Conservation (phyloP, 2,113 vertebrate genomes). For the Trogon surrucura region DNA sequence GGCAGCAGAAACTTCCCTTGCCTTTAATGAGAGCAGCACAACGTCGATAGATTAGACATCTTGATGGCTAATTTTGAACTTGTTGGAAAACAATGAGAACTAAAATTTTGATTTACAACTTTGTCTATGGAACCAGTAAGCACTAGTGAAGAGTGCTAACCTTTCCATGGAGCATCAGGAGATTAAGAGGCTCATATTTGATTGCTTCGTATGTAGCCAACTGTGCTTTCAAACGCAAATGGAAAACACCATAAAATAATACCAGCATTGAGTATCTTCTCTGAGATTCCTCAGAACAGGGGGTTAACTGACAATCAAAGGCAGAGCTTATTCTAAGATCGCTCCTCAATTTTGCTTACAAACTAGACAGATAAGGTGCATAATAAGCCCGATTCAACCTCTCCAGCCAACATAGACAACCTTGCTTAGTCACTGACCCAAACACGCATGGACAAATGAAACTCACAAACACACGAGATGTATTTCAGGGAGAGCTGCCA, state of each 20-base stretch:
- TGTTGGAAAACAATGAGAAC: neutral
- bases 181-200: neutral
- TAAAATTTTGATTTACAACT: neutral
- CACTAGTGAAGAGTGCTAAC: neutral
- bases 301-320: neutral
- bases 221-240: neutral
- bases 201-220: neutral
- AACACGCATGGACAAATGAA: neutral
- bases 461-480: fast-evolving
- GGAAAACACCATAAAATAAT: neutral
- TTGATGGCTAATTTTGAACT: neutral
- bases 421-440: neutral
- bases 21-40: neutral
- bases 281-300: neutral
- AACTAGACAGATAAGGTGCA: neutral
- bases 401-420: neutral
- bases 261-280: neutral
- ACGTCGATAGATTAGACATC: no score
- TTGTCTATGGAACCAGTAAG: neutral
- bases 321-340: neutral
- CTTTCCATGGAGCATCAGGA: neutral
- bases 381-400: neutral
- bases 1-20: neutral
- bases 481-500: neutral
- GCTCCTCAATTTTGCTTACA: neutral